Evolutionary conservation across 2,888 invertebrate species (phyloP), one percentile per base, ranked within the genome.

Genomic region (Nebria salina): DNA sequence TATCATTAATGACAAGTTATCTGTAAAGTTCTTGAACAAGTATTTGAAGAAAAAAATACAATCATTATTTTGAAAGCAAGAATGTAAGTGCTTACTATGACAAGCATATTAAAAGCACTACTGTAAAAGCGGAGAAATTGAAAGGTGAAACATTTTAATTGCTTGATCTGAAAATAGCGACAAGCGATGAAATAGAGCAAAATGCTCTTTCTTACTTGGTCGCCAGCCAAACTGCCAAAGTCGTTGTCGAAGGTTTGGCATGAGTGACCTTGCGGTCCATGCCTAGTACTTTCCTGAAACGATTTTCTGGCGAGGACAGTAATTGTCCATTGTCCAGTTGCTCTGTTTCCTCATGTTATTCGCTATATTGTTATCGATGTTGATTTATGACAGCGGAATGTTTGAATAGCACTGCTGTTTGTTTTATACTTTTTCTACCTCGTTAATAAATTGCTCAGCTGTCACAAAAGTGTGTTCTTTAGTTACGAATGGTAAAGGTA

Each of bases 241-340:
- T 66, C 25, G 25, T 7, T 34, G 34, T 5, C 70, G 70, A 11
- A 26, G 25, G 34, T 70, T 70, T 34, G 70, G 25, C 26, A 13
- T 20, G 70, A 20, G 70, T 70, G 41, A 41, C 73, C 73, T 73
- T 73, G 73, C 42, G 73, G 42, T 43, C 73, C 2, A 42, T 15
- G 15, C 66, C 66, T 70, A 20, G 70, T 70, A 11, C n/a, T n/a
- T n/a, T 34, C 1, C 1, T 26, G 72, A 72, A 72, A 72, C 72
- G 73, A 73, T 41, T 73, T 73, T 73, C 73, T 73, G 73, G 42
- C 15, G 26, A 11, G n/a, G 42, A 73, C 73, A 73, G 73, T 73
- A 73, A 73, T 73, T 73, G 73, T 73, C 73, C 73, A 73, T 73
- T 73, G 73, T 73, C 73, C 73, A 34, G 73, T 73, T 73, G 43